Conservation (phyloP, 1,140 invertebrate species). For the Drosophila carrolli region DNA sequence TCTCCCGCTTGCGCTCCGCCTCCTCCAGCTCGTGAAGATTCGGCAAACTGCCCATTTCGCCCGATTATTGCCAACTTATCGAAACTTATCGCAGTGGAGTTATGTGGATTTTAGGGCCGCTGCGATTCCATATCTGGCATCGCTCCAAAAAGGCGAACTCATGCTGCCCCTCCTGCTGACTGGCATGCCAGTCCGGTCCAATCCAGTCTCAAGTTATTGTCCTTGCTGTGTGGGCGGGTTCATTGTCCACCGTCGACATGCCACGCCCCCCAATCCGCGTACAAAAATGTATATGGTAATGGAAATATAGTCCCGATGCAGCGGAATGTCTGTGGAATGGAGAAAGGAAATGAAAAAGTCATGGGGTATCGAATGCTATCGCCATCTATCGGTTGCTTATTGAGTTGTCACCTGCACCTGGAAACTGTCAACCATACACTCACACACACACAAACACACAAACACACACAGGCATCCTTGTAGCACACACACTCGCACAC, state of each 20-base stretch:
- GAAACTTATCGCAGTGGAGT: not conserved
- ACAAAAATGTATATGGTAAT: not conserved
- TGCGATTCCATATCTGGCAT: slow-evolving; percentile 3
- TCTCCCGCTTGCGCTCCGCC: slow-evolving; percentile 78
- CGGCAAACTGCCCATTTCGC: slow-evolving; percentile 87
- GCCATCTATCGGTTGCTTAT: slow-evolving; percentile 19
- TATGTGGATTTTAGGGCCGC: slow-evolving; percentile 6
- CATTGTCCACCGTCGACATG: slow-evolving; percentile 45
- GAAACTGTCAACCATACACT: slow-evolving; percentile 1
- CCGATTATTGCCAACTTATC: slow-evolving; percentile 4
- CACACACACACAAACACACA: slow-evolving; percentile 21
- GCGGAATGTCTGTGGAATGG: slow-evolving; percentile 11
- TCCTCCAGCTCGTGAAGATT: slow-evolving; percentile 87
- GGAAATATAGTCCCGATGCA: slow-evolving; percentile 6
- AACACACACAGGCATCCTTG: not conserved
- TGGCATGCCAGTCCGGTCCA: slow-evolving; percentile 13
- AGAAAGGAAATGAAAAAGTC: slow-evolving; percentile 15
- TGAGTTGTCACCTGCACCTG: slow-evolving; percentile 37
- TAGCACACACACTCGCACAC: not conserved
- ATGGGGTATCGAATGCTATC: not conserved
- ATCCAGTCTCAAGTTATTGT: slow-evolving; percentile 32
- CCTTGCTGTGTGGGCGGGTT: slow-evolving; percentile 29
- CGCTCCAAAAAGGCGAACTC: slow-evolving; percentile 9
- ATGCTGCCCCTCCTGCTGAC: slow-evolving; percentile 6
- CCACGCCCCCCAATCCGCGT: not conserved